phyloP scores from a whole-genome alignment of 1,140 invertebrate species.

The Melipona quadrifasciata region DNA sequence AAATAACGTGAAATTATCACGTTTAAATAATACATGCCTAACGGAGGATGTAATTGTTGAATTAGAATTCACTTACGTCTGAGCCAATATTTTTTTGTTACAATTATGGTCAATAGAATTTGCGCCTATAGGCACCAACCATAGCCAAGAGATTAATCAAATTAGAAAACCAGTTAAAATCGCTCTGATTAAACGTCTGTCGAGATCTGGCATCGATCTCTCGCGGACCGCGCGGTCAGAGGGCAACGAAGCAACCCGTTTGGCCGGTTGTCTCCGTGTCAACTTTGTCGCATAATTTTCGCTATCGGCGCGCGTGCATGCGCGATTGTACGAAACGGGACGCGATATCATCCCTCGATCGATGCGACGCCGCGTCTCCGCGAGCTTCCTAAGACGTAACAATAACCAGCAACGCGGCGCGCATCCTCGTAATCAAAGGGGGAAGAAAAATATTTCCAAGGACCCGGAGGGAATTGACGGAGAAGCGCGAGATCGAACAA shows the following conservation, averaged over 20 bases:
- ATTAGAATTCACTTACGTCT: too few species aligned
- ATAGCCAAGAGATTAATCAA: neutral
- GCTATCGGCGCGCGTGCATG: neutral
- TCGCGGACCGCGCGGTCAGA: too few species aligned
- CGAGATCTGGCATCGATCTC: neutral
- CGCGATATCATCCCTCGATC: slow-evolving; percentile 19
- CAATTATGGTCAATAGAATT: too few species aligned
- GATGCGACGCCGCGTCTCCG: slow-evolving; percentile 23
- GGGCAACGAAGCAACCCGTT: neutral
- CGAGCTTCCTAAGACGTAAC: slow-evolving; percentile 7
- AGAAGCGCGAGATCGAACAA: slow-evolving; percentile 51
- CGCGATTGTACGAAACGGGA: neutral
- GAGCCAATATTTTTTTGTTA: too few species aligned
- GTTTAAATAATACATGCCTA: too few species aligned
- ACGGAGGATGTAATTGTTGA: too few species aligned
- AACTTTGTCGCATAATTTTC: slow-evolving; percentile 19
- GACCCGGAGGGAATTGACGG: neutral
- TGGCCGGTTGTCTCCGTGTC: neutral
- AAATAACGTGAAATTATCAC: too few species aligned
- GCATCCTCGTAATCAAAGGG: slow-evolving; percentile 14
- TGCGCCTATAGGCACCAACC: too few species aligned
- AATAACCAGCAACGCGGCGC: slow-evolving; percentile 2
- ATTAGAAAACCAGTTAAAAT: neutral
- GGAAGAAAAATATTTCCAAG: slow-evolving; percentile 22
- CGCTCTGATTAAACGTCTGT: slow-evolving; percentile 3